Evolutionary conservation across 2,797 vertebrate species (phyloP), one percentile per base, ranked within the genome.

Genomic region (Squalus acanthias): DNA sequence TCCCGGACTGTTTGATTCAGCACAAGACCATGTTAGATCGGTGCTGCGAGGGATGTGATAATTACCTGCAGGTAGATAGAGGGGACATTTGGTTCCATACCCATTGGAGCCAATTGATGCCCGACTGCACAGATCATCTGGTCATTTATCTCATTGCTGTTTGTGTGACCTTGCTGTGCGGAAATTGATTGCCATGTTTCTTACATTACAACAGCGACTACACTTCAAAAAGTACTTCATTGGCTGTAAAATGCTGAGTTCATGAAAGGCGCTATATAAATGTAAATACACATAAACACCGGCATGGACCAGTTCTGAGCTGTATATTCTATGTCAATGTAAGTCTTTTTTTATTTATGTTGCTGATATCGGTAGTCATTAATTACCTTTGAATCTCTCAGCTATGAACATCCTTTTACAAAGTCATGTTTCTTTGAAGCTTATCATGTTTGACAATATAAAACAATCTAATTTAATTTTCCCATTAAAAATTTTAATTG

Each of bases 401-500:
- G 33, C 33, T 67, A n/a, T 92, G n/a, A 67, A 67, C 89, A 91
- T 33, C 63, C 63, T 67, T 92, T 92, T 39, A 39, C 60, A 92
- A 92, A 92, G 89, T 67, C 89, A 20, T 67, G 33, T 17, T 9
- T 92, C 15, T 92, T 67, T n/a, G 89, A 92, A 92, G 89, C 63
- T 65, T 67, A 92, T 65, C 89, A 39, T 22, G 63, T 67, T 92
- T 92, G 89, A 92, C 60, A 92, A 92, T 67, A 39, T 92, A 67
- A 92, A 92, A 67, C 89, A 92, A 92, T n/a, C 89, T 92, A 92
- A 92, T 92, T 92, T 92, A 92, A 92, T 92, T 67, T 92, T 92
- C 89, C 89, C 67, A 92, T 92, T 92, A 92, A 92, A 63, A 92
- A 9, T 65, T 67, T 67, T 92, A 92, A 92, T 67, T 92, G 89